Evolutionary conservation across 2,797 vertebrate genomes (phyloP).

Genomic region (Myotis daubentonii): DNA sequence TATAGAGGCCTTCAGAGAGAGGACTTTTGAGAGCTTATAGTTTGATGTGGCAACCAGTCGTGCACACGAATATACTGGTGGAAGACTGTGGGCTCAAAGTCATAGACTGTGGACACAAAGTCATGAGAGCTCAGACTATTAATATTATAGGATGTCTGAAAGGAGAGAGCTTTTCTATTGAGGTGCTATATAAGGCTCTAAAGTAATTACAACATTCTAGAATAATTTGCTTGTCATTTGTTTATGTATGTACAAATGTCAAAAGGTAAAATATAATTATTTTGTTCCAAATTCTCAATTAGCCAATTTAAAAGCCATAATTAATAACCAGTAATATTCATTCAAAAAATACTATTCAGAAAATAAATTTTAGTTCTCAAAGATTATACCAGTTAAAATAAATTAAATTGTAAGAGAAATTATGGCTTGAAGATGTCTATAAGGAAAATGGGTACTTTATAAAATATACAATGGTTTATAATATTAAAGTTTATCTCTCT

Average conservation of each 20-base stretch:
- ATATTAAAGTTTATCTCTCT: conserved; percentile 46
- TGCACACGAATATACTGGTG: background rate
- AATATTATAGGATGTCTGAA: background rate
- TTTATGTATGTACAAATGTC: background rate
- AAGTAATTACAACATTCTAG: background rate
- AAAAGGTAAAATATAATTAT: background rate
- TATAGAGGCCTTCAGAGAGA: background rate
- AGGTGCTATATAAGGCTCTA: background rate
- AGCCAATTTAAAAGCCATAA: background rate
- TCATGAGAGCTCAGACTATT: background rate
- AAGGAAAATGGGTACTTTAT: background rate
- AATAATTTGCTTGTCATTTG: conserved; percentile 11
- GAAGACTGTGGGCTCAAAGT: background rate
- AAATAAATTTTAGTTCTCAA: conserved; percentile 37
- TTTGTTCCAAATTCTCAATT: conserved; percentile 24
- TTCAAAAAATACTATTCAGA: background rate
- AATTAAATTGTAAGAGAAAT: background rate
- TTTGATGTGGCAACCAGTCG: conserved; percentile 32
- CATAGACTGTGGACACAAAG: background rate
- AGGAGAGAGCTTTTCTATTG: background rate
- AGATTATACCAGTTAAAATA: background rate
- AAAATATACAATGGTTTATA: background rate
- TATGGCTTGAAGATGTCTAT: background rate
- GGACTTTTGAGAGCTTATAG: background rate
- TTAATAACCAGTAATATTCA: background rate